phyloP scores from a whole-genome alignment of 2,888 invertebrate species.

The Ectemnius cavifrons region DNA sequence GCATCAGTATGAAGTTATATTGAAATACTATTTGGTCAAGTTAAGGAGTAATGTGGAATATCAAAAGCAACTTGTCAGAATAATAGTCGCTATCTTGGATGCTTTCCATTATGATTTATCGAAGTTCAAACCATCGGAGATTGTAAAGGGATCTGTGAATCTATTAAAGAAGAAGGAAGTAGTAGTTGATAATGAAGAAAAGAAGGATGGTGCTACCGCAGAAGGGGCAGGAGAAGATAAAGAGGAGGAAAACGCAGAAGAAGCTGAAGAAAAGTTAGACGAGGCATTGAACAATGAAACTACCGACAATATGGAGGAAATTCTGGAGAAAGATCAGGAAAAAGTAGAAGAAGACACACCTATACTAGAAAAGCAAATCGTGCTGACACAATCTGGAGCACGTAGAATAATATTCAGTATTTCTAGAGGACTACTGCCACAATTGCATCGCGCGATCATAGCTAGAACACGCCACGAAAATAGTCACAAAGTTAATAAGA shows the following conservation, averaged over 20 bases:
- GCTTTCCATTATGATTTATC: conserved; percentile 95
- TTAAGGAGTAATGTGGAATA: conserved; percentile 85
- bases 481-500: conserved; percentile 88
- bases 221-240: conserved; percentile 74
- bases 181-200: conserved; percentile 64
- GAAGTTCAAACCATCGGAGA: conserved; percentile 78
- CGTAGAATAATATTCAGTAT: conserved; percentile 87
- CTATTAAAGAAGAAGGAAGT: conserved; percentile 66
- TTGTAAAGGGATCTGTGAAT: not conserved
- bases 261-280: conserved; percentile 77
- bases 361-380: conserved; percentile 78
- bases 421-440: conserved; percentile 86
- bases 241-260: conserved; percentile 63
- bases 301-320: conserved; percentile 64
- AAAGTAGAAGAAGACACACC: conserved; percentile 51
- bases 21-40: conserved; percentile 89
- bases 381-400: conserved; percentile 85
- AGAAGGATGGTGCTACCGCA: conserved; percentile 67
- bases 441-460: conserved; percentile 86
- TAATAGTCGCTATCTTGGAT: conserved; percentile 89
- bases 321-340: conserved; percentile 71
- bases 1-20: conserved; percentile 91
- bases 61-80: conserved; percentile 90
- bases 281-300: conserved; percentile 67
- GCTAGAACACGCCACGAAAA: conserved; percentile 86